phyloP scores from a whole-genome alignment of 2,888 invertebrate species.

The Podabrus alpinus region DNA sequence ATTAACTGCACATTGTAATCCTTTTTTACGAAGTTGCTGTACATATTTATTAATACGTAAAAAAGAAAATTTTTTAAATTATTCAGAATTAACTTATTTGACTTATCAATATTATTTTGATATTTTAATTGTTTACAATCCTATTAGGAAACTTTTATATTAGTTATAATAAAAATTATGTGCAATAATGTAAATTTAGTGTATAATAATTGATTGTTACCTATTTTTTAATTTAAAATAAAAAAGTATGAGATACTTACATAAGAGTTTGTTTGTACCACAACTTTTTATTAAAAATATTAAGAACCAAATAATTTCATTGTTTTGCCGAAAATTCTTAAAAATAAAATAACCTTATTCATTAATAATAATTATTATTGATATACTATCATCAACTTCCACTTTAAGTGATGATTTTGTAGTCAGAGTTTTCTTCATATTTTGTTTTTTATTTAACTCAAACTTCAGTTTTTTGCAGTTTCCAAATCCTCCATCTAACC shows the following conservation, averaged over 20 bases:
- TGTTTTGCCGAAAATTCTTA: too few species aligned
- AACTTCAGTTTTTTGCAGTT: too few species aligned
- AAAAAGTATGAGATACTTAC: neutral
- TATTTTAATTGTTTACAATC: neutral
- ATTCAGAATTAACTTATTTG: neutral
- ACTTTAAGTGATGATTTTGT: too few species aligned
- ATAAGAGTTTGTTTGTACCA: neutral
- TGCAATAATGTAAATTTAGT: neutral
- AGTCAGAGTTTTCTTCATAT: too few species aligned
- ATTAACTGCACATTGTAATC: neutral
- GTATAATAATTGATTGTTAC: neutral
- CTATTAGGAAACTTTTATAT: neutral
- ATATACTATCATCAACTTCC: too few species aligned
- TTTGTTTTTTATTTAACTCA: too few species aligned
- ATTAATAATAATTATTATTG: too few species aligned
- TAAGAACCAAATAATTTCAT: too few species aligned
- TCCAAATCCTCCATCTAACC: too few species aligned
- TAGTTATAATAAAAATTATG: neutral
- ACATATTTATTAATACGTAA: neutral
- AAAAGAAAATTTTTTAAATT: neutral
- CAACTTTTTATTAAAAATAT: too few species aligned
- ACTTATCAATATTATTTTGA: neutral
- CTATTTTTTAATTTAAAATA: neutral
- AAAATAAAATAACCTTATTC: too few species aligned
- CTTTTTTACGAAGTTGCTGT: slow-evolving; percentile 17